Evolutionary conservation across 1,140 invertebrate genomes (phyloP), one percentile per base, ranked within the genome.

Genomic region (Sycophaga agraensis): DNA sequence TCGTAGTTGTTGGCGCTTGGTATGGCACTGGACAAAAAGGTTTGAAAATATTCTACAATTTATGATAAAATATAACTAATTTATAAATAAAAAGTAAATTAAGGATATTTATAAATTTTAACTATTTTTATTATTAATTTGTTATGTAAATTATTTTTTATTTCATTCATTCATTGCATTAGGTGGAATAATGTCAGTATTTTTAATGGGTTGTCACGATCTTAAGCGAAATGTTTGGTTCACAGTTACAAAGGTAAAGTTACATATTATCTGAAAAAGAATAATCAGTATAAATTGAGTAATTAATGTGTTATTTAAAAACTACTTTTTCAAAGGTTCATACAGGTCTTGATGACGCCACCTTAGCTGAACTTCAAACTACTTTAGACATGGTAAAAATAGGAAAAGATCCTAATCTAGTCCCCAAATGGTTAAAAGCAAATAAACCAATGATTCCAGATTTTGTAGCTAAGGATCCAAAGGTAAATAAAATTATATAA

Each of bases 11-110:
- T 37, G 94, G 95, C 16, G 94, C 93, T 24, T 97, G 94, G 89
- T 97, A 91, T 81, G 94, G 94, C 67, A 94, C 92, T 21, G 94
- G 94, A 2, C 90, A 91, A 69, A 96, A 96, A 84, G 93, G 86
- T 82, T 40, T 4, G 16, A 26, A 31, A 6, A 35, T 16, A 4
- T 6, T 31, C 28, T n/a, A n/a, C n/a, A n/a, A n/a, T n/a, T n/a
- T n/a, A n/a, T n/a, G n/a, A n/a, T n/a, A n/a, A n/a, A n/a, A n/a
- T n/a, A n/a, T n/a, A n/a, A n/a, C n/a, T n/a, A n/a, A n/a, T n/a
- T n/a, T n/a, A n/a, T n/a, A n/a, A n/a, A n/a, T n/a, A n/a, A n/a
- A n/a, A n/a, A n/a, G n/a, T n/a, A n/a, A n/a, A n/a, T n/a, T n/a
- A n/a, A n/a, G n/a, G n/a, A n/a, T n/a, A n/a, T n/a, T n/a, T n/a